Evolutionary conservation across 2,797 vertebrate species (phyloP), one percentile per base, ranked within the genome.

Genomic region (Poecilia picta): DNA sequence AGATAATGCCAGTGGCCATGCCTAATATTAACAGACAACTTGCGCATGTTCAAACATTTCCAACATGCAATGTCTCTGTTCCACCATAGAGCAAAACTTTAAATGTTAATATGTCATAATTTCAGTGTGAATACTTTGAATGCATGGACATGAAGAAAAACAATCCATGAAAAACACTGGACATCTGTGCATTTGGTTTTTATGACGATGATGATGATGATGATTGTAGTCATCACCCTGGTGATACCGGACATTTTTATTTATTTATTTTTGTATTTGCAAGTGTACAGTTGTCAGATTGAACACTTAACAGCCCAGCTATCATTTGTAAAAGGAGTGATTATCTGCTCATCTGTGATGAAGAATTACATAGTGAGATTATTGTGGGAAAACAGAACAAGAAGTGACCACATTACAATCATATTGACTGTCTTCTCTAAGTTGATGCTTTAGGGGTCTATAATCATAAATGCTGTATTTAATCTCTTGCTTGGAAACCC

Each of bases 211-310:
- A 33, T 76, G 20, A 43, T 43, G 36, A 43, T 43, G 36, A 43
- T 72, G 41, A 55, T 39, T 5, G 59, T 39, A 47, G 76, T 74
- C 33, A 85, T 83, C 31, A 1, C 73, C 79, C 79, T 77, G 78
- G 73, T 55, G 66, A 84, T 75, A 59, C n/a, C 4, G 46, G 68
- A 77, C 28, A 11, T 31, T 0, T 41, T 36, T 8, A 8, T 12
- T 79, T 74, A 33, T 33, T 33, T 33, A 33, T 0, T 33, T 12
- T 79, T 68, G 47, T 75, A 59, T 86, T 86, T 83, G 25, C 75
- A 83, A 82, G 74, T 78, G 78, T 76, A 74, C 8, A 47, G 45
- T 39, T 73, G 46, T 70, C 75, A 81, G 51, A 82, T 70, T 53
- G 74, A 18, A 64, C 77, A 57, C 39, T 68, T 83, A n/a, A 76